Percentiles rank a stretch among this genome's conserved stretches.
These are phyloP conservation scores for Nemotelus nigrinus DNA, from an alignment of 2,888 invertebrate genomes.

Conservation along the genomic window DNA sequence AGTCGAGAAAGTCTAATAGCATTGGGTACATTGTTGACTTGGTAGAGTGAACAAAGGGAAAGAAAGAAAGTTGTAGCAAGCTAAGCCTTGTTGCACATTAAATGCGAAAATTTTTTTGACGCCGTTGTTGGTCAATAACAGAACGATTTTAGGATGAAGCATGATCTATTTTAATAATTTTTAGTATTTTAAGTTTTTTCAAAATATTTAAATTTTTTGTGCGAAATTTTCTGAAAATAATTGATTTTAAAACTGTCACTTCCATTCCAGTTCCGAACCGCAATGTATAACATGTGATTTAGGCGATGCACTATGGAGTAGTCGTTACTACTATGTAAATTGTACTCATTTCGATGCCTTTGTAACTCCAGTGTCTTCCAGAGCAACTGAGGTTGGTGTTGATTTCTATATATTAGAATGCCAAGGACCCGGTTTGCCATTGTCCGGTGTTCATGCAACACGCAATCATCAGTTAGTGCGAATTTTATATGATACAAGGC, in stretches of 20 bases:
- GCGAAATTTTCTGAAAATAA: slow-evolving; percentile 6
- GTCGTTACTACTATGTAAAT: slow-evolving; percentile 82
- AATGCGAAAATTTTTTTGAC: background rate
- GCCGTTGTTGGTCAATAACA: too few relatives aligned
- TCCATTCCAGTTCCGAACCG: slow-evolving; percentile 69
- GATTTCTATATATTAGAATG: slow-evolving; percentile 83
- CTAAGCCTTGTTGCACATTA: background rate
- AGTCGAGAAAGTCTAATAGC: too few relatives aligned
- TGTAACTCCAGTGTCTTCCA: slow-evolving; percentile 69
- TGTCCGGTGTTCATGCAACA: slow-evolving; percentile 80
- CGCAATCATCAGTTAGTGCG: slow-evolving; percentile 79
- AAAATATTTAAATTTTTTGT: background rate
- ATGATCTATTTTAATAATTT: too few relatives aligned
- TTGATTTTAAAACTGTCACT: background rate
- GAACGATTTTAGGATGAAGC: too few relatives aligned
- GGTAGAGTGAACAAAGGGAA: too few relatives aligned
- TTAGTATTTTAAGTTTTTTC: background rate
- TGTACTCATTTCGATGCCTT: slow-evolving; percentile 87
- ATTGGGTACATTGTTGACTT: too few relatives aligned
- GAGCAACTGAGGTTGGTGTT: slow-evolving; percentile 62
- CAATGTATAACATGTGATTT: slow-evolving; percentile 88
- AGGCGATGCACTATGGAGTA: slow-evolving; percentile 79
- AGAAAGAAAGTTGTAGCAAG: too few relatives aligned
- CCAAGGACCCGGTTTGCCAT: slow-evolving; percentile 90
- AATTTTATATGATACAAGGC: slow-evolving; percentile 80